Evolutionary conservation across 2,113 vertebrate species (phyloP), one percentile per base, ranked within the genome.

Genomic region (Alosa alosa): DNA sequence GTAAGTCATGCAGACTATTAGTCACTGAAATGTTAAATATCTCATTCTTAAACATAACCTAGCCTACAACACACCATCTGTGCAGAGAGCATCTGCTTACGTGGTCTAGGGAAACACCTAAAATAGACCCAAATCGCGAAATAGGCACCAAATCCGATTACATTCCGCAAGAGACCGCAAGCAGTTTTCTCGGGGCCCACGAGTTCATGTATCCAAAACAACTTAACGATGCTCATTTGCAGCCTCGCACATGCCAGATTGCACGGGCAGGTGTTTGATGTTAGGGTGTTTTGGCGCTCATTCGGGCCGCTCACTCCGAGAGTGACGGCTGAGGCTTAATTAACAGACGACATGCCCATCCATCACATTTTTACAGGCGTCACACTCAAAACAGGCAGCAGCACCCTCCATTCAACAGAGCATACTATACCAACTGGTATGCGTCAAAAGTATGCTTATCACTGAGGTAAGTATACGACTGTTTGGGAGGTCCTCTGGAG

Each of bases 281-380:
- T 64, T 45, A 84, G 31, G 22, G 7, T 25, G 75, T 78, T 55
- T 50, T 44, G 55, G 25, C 44, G 39, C 39, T 46, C 39, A 9
- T 9, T 50, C 25, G 31, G 20, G 45, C 25, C 50, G 7, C 75
- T 46, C 25, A 13, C 84, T 81, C 84, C 36, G 72, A 44, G 47
- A 81, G 39, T 52, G 84, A 50, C 25, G 49, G 46, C 72, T 84
- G 64, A 75, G 15, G 44, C 41, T 25, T 75, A 13, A 11, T 47
- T 45, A 84, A 57, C n/a, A 36, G 60, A 47, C 46, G 2, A 44
- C 25, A 36, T 55, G 25, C 36, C 72, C 45, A 41, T 46, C 47
- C 75, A 85, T 81, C 25, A 55, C 68, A n/a, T 78, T 52, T 78
- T 52, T 68, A 47, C 88, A 87, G 89, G 52, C 86, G 89, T 87